Evolutionary conservation across 2,888 invertebrate genomes (phyloP), one percentile per base, ranked within the genome.

Genomic region (Miltochrista miniata): DNA sequence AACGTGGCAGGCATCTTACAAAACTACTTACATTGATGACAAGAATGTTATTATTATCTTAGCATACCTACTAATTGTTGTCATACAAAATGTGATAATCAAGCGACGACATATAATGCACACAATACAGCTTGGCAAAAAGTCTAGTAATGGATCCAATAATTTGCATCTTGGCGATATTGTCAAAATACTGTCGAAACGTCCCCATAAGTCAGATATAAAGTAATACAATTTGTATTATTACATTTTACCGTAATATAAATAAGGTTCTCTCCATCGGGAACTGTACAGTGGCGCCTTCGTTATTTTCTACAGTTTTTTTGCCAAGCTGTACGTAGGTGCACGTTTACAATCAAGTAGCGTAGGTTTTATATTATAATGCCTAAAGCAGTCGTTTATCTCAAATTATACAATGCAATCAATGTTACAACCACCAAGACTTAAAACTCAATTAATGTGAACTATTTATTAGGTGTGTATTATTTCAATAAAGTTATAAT

Each of bases 401-500:
- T 68, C 51, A 59, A 64, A 59, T 57, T 60, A 54, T 59, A 58
- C 59, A 58, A 65, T 59, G 63, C 60, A 56, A 68, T 69, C 64
- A 66, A 59, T 61, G 59, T 65, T 61, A 64, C 66, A 68, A 69
- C 65, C 64, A 70, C 60, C 68, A 71, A 68, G 63, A 68, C 67
- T 67, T 68, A 48, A 69, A 64, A 70, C 64, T 69, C 72, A 70
- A 72, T 70, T 69, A 71, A 70, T 53, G 57, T 68, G 67, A 68
- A 65, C 73, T 70, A 68, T 63, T 68, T 64, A 70, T 66, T 62
- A 62, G 65, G 63, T 69, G 58, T 59, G 64, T 72, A 70, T 76
- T 68, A 63, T 72, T 72, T 77, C 63, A 70, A 71, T 70, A 69
- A 70, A 64, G 73, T 71, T 70, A 68, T 70, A 68, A 72, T 73